Conservation (phyloP, 2,888 invertebrate genomes). For the Macrosoma leucophasiata region DNA sequence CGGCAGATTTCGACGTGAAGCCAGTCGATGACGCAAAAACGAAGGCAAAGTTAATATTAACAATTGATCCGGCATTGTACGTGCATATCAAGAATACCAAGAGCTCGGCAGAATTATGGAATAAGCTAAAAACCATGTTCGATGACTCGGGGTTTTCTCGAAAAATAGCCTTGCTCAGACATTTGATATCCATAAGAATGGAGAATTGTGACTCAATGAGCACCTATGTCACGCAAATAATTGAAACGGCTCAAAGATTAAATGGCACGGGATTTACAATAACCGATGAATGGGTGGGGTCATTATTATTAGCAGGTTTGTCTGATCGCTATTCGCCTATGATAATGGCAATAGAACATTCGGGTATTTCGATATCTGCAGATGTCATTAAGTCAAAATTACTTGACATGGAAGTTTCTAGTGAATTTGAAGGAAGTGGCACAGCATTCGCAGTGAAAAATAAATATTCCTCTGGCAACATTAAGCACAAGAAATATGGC, state of each 20-base stretch:
- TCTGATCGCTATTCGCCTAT: conserved; percentile 11
- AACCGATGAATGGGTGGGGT: conserved; percentile 25
- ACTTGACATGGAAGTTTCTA: conserved; percentile 1
- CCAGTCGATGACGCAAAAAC: conserved; percentile 5
- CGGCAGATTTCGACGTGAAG: conserved; percentile 2
- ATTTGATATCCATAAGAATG: conserved; percentile 22
- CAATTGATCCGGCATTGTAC: conserved; percentile 12
- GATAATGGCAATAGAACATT: conserved; percentile 11
- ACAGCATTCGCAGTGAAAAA: background rate
- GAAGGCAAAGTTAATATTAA: conserved; percentile 20
- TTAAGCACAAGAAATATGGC: conserved; percentile 2
- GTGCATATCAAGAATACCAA: conserved; percentile 21
- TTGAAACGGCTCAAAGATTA: conserved; percentile 23
- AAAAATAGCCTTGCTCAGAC: conserved; percentile 21
- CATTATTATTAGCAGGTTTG: conserved; percentile 22
- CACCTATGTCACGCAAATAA: conserved; percentile 21
- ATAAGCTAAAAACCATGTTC: conserved; percentile 21
- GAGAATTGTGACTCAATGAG: conserved; percentile 25
- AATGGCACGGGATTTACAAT: conserved; percentile 25
- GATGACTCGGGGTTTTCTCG: conserved; percentile 24
- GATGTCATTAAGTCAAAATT: conserved; percentile 13
- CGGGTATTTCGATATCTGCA: conserved; percentile 7
- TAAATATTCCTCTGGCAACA: background rate
- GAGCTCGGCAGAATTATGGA: conserved; percentile 16
- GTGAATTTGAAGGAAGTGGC: background rate